A percentile compares a stretch with the other conserved stretches of the same genome.
Evolutionary conservation across 2,113 vertebrate species (phyloP).

Genomic region (Pelobates fuscus): DNA sequence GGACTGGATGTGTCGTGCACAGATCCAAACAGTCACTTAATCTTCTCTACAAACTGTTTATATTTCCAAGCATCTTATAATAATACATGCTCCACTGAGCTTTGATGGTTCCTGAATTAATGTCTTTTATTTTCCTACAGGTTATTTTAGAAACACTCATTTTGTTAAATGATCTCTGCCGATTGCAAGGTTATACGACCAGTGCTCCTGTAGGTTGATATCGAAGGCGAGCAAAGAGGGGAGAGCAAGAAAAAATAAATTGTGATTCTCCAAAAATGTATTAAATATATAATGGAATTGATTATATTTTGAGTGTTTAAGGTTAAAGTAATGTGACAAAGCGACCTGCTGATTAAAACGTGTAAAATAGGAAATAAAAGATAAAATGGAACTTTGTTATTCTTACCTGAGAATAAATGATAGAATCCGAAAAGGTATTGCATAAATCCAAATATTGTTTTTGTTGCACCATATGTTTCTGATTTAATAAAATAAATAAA

Average conservation of each 20-base stretch:
- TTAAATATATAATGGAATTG: too few relatives aligned
- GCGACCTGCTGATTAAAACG: too few relatives aligned
- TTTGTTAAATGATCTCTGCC: constrained; percentile 75
- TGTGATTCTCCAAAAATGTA: background rate
- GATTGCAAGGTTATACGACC: constrained; percentile 64
- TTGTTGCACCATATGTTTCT: too few relatives aligned
- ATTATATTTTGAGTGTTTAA: too few relatives aligned
- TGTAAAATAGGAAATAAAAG: too few relatives aligned
- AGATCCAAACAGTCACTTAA: constrained; percentile 77
- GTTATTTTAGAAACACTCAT: constrained; percentile 71
- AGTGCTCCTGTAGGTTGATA: constrained; percentile 25
- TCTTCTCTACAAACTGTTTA: constrained; percentile 82
- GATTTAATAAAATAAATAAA: too few relatives aligned
- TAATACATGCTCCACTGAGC: constrained; percentile 73
- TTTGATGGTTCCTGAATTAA: constrained; percentile 76
- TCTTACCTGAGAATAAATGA: too few relatives aligned
- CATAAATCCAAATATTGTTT: too few relatives aligned
- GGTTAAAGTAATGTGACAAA: too few relatives aligned
- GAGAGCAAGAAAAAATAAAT: background rate
- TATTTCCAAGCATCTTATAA: constrained; percentile 77
- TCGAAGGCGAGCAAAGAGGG: background rate
- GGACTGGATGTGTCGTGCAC: constrained; percentile 81
- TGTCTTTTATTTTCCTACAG: constrained; percentile 60
- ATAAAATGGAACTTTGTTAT: too few relatives aligned
- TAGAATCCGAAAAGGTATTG: too few relatives aligned